These are phyloP conservation scores for Eledone cirrhosa DNA, from an alignment of 2,888 invertebrate species.

Conservation along the genomic window DNA sequence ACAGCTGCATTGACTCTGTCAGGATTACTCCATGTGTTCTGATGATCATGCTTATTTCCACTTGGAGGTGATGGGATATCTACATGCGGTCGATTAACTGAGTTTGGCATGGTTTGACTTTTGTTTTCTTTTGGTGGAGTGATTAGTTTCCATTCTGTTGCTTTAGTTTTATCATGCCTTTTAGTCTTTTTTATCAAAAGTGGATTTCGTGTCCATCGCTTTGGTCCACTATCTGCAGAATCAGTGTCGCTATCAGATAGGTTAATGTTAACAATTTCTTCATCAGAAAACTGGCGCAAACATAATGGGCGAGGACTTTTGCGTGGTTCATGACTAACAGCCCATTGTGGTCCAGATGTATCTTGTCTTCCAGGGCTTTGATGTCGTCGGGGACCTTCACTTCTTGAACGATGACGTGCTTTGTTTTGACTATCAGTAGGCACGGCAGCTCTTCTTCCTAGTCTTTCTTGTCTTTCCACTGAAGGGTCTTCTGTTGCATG, in stretches of 20 bases:
- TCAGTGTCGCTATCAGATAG: constrained; percentile 50
- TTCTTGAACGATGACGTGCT: constrained; percentile 51
- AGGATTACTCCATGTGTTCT: constrained; percentile 22
- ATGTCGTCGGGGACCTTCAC: constrained; percentile 47
- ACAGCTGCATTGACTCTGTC: neutral
- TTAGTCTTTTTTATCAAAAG: constrained; percentile 48
- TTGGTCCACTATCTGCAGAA: constrained; percentile 46
- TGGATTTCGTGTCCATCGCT: constrained; percentile 57
- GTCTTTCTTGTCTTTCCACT: neutral
- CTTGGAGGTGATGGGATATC: neutral
- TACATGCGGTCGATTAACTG: neutral
- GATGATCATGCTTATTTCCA: neutral
- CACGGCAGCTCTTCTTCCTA: neutral
- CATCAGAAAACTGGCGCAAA: constrained; percentile 42
- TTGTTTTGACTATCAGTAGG: constrained; percentile 30
- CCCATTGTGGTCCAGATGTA: constrained; percentile 34
- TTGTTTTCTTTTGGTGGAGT: neutral
- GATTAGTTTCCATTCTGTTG: constrained; percentile 34
- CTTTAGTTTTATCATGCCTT: constrained; percentile 33
- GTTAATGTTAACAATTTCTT: constrained; percentile 39
- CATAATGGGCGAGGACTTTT: constrained; percentile 27
- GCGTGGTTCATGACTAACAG: constrained; percentile 34
- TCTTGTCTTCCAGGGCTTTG: neutral
- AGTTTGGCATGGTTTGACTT: constrained; percentile 23
- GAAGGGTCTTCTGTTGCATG: neutral